Evolutionary conservation across 1,140 invertebrate species (phyloP).

Genomic region (Hypothenemus hampei): DNA sequence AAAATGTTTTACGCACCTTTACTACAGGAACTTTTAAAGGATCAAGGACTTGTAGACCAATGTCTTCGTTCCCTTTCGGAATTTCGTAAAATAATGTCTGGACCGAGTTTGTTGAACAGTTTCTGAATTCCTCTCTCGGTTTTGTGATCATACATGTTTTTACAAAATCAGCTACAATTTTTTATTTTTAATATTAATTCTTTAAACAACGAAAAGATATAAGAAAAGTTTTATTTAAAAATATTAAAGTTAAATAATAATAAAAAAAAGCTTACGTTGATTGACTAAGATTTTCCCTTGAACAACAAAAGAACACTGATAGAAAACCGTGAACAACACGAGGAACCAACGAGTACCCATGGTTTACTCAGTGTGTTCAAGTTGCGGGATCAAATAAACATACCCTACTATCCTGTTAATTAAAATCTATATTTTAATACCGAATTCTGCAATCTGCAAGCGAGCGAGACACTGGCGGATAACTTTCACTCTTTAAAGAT

Average conservation of each 20-base stretch:
- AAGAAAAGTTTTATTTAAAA: neutral
- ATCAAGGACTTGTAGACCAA: constrained; percentile 56
- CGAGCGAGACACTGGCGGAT: constrained; percentile 18
- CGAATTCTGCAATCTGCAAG: constrained; percentile 14
- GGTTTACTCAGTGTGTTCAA: constrained; percentile 8
- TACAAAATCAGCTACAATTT: constrained; percentile 57
- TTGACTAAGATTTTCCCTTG: constrained; percentile 17
- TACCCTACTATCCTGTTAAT: neutral
- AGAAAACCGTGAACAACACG: constrained; percentile 1
- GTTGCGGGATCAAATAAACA: constrained; percentile 20
- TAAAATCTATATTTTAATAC: constrained; percentile 17
- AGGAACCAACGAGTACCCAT: constrained; percentile 8
- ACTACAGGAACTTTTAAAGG: constrained; percentile 60
- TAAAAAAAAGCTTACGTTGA: constrained; percentile 19
- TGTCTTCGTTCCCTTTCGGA: constrained; percentile 53
- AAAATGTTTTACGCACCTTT: too few relatives aligned
- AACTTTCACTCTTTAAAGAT: constrained; percentile 21
- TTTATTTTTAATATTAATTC: neutral
- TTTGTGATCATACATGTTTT: constrained; percentile 60
- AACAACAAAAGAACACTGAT: neutral
- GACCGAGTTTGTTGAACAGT: constrained; percentile 58
- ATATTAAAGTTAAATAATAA: neutral
- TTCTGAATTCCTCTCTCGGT: constrained; percentile 52
- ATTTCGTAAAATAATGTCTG: constrained; percentile 58
- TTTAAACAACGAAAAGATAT: neutral